Conservation (phyloP, 2,888 invertebrate genomes). For the Eristalinus aeneus region DNA sequence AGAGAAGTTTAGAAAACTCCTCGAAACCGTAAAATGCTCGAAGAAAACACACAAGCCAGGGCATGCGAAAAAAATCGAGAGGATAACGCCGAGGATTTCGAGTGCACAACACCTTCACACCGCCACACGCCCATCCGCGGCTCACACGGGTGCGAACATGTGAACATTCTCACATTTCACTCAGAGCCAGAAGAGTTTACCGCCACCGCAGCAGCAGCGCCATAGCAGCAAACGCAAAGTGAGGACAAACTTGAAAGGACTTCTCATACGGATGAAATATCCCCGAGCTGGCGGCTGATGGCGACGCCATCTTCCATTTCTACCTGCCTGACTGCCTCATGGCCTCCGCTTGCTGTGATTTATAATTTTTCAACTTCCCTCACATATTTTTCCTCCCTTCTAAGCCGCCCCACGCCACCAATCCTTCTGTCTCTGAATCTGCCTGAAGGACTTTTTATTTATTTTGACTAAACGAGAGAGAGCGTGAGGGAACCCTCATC, state of each 20-base stretch:
- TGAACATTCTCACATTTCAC: slow-evolving; percentile 69
- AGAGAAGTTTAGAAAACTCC: slow-evolving; percentile 49
- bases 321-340: neutral
- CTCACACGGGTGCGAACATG: slow-evolving; percentile 44
- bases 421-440: neutral
- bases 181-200: slow-evolving; percentile 26
- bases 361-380: slow-evolving; percentile 60
- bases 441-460: slow-evolving; percentile 13
- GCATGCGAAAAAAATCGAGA: slow-evolving; percentile 13
- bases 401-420: neutral
- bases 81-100: slow-evolving; percentile 34
- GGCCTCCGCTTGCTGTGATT: slow-evolving; percentile 43
- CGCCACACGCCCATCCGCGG: neutral
- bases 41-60: neutral
- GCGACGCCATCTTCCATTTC: slow-evolving; percentile 1
- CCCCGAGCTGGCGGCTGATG: slow-evolving; percentile 23
- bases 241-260: slow-evolving; percentile 62
- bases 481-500: neutral
- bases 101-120: neutral
- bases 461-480: slow-evolving; percentile 21
- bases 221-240: neutral
- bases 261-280: slow-evolving; percentile 64
- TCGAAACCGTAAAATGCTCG: slow-evolving; percentile 42
- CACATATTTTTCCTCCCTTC: neutral
- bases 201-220: neutral